phyloP scores from a whole-genome alignment of 2,113 vertebrate species.

The Triplophysa dalaica region DNA sequence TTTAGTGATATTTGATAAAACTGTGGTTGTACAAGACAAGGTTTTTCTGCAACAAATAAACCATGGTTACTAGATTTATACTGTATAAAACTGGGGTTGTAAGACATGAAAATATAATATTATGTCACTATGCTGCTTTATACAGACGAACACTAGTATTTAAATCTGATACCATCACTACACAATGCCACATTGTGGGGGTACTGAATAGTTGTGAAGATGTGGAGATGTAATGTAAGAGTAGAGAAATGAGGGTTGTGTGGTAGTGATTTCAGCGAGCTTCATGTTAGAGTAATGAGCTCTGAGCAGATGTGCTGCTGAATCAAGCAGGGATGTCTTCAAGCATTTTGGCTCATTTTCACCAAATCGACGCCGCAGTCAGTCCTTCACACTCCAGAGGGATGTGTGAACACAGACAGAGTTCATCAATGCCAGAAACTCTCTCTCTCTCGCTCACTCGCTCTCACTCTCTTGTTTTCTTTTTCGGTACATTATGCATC shows the following conservation, averaged over 20 bases:
- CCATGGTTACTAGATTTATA: no score
- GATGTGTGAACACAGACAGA: neutral
- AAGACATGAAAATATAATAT: no score
- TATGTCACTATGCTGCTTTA: no score
- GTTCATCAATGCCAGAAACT: conserved; percentile 19
- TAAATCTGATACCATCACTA: neutral
- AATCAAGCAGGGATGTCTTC: conserved; percentile 20
- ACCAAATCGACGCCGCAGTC: conserved; percentile 35
- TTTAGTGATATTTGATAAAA: no score
- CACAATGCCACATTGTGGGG: neutral
- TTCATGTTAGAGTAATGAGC: neutral
- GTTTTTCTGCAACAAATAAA: no score
- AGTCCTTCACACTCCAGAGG: conserved; percentile 22
- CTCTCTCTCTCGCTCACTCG: neutral
- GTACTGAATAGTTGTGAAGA: neutral
- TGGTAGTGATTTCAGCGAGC: neutral
- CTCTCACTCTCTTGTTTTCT: neutral
- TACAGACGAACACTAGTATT: neutral
- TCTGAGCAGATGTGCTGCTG: conserved; percentile 44
- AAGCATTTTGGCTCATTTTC: conserved; percentile 46
- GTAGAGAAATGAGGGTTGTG: neutral
- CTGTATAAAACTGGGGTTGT: no score
- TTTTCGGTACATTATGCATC: conserved; percentile 17
- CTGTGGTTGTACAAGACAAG: no score
- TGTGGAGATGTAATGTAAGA: neutral